Conservation (phyloP, 2,113 vertebrate species). For the Nicator chloris region DNA sequence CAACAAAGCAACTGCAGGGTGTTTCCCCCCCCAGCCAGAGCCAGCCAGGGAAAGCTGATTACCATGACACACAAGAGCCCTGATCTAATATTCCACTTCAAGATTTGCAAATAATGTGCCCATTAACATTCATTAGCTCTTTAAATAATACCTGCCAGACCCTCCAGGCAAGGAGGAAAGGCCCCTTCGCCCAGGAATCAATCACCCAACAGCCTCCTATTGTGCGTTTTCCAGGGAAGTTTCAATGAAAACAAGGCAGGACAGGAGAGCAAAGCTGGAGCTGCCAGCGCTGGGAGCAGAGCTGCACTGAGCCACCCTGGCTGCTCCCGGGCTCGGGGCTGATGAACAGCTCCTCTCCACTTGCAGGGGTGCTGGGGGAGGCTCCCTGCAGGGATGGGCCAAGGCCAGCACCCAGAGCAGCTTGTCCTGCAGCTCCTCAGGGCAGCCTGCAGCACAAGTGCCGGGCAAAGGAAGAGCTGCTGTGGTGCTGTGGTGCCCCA, state of each 20-base stretch:
- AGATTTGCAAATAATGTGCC: slow-evolving; percentile 68
- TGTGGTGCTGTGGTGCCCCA: neutral
- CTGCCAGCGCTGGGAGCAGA: neutral
- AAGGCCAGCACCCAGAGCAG: neutral
- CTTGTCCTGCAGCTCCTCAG: neutral
- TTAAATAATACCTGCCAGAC: slow-evolving; percentile 70
- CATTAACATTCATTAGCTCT: slow-evolving; percentile 70
- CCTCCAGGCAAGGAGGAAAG: slow-evolving; percentile 50
- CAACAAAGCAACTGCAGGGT: slow-evolving; percentile 60
- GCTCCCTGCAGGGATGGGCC: neutral
- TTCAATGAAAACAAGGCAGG: neutral
- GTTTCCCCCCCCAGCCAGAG: slow-evolving; percentile 18
- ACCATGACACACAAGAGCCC: slow-evolving; percentile 60
- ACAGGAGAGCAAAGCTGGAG: neutral
- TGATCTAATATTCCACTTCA: slow-evolving; percentile 67
- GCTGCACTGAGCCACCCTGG: neutral
- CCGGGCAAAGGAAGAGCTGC: neutral
- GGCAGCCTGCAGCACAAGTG: neutral
- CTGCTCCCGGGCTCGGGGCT: neutral
- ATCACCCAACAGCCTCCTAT: slow-evolving; percentile 36
- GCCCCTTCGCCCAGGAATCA: slow-evolving; percentile 38
- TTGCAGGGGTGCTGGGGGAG: neutral
- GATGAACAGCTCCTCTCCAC: neutral
- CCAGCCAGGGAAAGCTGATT: slow-evolving; percentile 59
- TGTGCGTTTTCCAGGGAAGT: slow-evolving; percentile 27